These are phyloP conservation scores for Callithrix jacchus DNA, from an alignment of 2,113 vertebrate species.

Conservation along the genomic window DNA sequence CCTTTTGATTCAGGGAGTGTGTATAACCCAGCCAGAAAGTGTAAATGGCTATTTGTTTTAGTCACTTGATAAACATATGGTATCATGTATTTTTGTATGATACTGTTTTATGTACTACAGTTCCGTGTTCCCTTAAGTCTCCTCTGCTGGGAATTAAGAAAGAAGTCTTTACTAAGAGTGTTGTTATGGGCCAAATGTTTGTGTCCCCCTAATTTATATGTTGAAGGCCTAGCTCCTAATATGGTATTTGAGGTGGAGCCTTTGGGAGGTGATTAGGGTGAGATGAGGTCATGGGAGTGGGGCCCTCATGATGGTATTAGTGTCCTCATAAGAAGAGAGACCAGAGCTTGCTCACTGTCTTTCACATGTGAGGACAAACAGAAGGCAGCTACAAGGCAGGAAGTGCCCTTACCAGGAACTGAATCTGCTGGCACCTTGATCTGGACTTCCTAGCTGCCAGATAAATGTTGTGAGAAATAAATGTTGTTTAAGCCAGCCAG, in stretches of 20 bases:
- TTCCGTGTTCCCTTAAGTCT: background rate
- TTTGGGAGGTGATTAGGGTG: background rate
- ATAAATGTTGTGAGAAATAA: background rate
- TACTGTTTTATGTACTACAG: background rate
- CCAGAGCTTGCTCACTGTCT: background rate
- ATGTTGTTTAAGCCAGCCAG: background rate
- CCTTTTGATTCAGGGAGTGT: background rate
- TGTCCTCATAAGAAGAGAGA: background rate
- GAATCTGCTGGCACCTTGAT: background rate
- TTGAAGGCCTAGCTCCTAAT: background rate
- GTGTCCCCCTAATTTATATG: background rate
- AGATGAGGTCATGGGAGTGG: background rate
- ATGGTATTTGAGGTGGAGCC: background rate
- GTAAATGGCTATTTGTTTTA: background rate
- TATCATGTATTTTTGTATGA: background rate
- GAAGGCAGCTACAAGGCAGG: background rate
- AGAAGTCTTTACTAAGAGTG: background rate
- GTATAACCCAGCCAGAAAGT: background rate
- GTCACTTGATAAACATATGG: background rate
- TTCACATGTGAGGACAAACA: background rate
- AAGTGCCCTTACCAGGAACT: background rate
- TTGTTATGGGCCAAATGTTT: background rate
- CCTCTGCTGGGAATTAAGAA: background rate
- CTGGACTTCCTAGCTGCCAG: background rate
- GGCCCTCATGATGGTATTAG: background rate